phyloP scores from a whole-genome alignment of 92 coral and sea anemone species.

The Zoanthus sansibaricus region DNA sequence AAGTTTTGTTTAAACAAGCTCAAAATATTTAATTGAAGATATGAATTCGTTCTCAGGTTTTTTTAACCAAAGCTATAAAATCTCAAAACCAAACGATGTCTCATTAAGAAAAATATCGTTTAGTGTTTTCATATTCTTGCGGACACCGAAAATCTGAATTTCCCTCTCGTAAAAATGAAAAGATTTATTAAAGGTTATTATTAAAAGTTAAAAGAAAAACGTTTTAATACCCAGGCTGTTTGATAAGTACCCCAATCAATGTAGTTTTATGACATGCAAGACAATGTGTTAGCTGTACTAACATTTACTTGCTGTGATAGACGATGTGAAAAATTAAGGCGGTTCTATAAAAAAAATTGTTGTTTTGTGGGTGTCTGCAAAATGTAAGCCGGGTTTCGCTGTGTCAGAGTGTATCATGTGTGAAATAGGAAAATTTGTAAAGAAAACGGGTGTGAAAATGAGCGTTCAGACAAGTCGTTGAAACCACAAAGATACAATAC shows the following conservation, averaged over 20 bases:
- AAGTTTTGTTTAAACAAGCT: too few species aligned
- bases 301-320: background rate
- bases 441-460: too few species aligned
- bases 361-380: background rate
- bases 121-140: background rate
- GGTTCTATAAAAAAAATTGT: background rate
- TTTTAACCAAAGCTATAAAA: background rate
- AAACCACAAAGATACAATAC: too few species aligned
- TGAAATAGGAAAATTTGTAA: too few species aligned
- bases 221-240: background rate
- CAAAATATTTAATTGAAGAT: background rate
- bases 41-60: background rate
- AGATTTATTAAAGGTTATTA: too few species aligned
- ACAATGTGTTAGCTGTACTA: background rate
- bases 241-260: background rate
- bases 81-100: background rate
- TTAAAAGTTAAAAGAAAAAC: too few species aligned
- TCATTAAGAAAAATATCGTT: background rate
- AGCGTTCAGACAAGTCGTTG: too few species aligned
- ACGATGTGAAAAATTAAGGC: background rate
- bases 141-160: background rate
- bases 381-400: background rate
- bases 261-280: background rate
- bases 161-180: background rate
- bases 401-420: constrained; percentile 4